phyloP scores from a whole-genome alignment of 2,888 invertebrate genomes.

The Charanyca ferruginea region DNA sequence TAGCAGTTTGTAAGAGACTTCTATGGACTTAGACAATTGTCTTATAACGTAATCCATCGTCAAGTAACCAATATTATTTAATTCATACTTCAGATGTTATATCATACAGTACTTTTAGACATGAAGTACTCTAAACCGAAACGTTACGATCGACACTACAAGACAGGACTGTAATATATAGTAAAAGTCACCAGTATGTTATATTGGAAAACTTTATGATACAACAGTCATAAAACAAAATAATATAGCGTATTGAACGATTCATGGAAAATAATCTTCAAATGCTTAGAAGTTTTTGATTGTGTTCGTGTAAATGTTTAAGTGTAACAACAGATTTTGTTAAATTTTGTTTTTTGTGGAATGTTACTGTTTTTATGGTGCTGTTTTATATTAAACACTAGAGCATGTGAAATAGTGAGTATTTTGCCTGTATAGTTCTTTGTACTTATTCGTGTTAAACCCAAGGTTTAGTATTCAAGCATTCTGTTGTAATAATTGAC shows the following conservation, averaged over 20 bases:
- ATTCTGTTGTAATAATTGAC: no score
- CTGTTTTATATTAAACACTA: neutral
- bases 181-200: conserved; percentile 55
- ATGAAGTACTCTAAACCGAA: conserved; percentile 48
- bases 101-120: conserved; percentile 39
- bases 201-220: conserved; percentile 58
- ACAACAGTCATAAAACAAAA: conserved; percentile 49
- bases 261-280: conserved; percentile 31
- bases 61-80: neutral
- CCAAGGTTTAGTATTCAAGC: neutral
- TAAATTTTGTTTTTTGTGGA: neutral
- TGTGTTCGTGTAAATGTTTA: conserved; percentile 17
- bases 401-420: neutral
- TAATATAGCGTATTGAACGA: conserved; percentile 40
- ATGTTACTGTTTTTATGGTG: neutral
- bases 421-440: neutral
- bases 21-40: no score
- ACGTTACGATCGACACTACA: conserved; percentile 42
- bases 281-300: conserved; percentile 19
- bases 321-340: neutral
- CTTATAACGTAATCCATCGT: neutral
- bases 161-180: conserved; percentile 10
- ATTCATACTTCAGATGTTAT: conserved; percentile 6
- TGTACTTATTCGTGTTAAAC: no score
- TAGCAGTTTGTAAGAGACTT: no score